Evolutionary conservation across 2,113 vertebrate species (phyloP).

Genomic region (Galbula dea): DNA sequence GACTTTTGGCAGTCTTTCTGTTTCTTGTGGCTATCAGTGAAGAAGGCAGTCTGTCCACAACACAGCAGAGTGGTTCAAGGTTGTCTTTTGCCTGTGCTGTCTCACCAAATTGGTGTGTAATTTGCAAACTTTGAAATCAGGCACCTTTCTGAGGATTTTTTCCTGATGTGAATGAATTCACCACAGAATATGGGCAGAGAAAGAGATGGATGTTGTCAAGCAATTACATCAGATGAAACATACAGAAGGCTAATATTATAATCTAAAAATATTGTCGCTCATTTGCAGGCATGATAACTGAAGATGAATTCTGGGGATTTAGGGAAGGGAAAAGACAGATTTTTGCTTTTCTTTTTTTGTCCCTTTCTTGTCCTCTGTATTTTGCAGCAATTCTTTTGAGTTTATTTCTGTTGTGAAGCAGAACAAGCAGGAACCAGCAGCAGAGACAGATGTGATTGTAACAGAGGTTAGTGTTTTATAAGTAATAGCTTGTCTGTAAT

Average conservation of each 20-base stretch:
- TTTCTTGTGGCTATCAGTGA: neutral
- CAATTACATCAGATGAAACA: neutral
- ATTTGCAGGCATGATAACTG: neutral
- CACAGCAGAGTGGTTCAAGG: neutral
- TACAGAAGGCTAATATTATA: neutral
- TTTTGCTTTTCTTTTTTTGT: neutral
- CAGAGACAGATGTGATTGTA: neutral
- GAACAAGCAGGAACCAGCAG: neutral
- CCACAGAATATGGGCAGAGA: neutral
- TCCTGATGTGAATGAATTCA: neutral
- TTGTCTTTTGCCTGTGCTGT: neutral
- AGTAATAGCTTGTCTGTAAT: neutral
- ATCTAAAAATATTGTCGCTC: neutral
- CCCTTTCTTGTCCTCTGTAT: neutral
- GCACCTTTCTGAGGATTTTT: neutral
- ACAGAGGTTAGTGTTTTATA: neutral
- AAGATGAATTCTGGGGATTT: neutral
- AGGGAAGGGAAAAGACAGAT: neutral
- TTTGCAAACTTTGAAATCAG: neutral
- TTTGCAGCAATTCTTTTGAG: slow-evolving; percentile 35
- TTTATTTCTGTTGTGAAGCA: neutral
- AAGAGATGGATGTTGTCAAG: neutral
- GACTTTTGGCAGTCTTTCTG: neutral
- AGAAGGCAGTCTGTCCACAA: neutral
- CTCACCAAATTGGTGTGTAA: neutral